Evolutionary conservation across 2,113 vertebrate species (phyloP).

Genomic region (Siniperca knerii): DNA sequence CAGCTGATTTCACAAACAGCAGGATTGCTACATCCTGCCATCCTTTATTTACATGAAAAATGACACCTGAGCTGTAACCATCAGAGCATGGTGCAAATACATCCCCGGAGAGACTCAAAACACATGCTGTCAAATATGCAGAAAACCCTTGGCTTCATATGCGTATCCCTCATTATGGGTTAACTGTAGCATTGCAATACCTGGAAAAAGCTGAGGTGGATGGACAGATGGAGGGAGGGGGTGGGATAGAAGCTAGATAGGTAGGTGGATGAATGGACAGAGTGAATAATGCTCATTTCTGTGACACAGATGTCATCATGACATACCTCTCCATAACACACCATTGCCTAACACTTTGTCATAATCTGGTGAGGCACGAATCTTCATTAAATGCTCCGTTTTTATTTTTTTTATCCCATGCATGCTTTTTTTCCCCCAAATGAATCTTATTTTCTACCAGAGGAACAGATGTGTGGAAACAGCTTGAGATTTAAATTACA

Average conservation of each 20-base stretch:
- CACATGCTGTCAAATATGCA: slow-evolving; percentile 60
- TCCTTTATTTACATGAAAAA: slow-evolving; percentile 77
- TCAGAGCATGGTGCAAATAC: slow-evolving; percentile 44
- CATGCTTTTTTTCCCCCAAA: background rate
- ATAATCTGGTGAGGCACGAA: slow-evolving; percentile 54
- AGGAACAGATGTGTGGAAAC: slow-evolving; percentile 74
- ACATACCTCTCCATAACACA: slow-evolving; percentile 48
- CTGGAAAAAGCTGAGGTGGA: slow-evolving; percentile 25
- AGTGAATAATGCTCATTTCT: slow-evolving; percentile 42
- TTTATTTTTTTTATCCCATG: slow-evolving; percentile 35
- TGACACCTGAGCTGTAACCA: slow-evolving; percentile 63
- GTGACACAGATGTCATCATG: slow-evolving; percentile 61
- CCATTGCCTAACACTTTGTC: slow-evolving; percentile 31
- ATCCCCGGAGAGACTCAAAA: slow-evolving; percentile 38
- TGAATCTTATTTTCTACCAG: slow-evolving; percentile 21
- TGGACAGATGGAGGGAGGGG: slow-evolving; percentile 36
- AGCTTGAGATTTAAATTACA: slow-evolving; percentile 74
- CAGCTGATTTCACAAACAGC: slow-evolving; percentile 70
- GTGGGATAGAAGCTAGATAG: slow-evolving; percentile 1
- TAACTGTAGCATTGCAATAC: slow-evolving; percentile 48
- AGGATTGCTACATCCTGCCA: slow-evolving; percentile 47
- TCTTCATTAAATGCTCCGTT: slow-evolving; percentile 63
- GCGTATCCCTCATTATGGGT: slow-evolving; percentile 56
- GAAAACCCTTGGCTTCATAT: slow-evolving; percentile 42
- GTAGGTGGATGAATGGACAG: slow-evolving; percentile 46